These are phyloP conservation scores for Myotis brandtii DNA, from an alignment of 2,113 vertebrate species.

Conservation along the genomic window DNA sequence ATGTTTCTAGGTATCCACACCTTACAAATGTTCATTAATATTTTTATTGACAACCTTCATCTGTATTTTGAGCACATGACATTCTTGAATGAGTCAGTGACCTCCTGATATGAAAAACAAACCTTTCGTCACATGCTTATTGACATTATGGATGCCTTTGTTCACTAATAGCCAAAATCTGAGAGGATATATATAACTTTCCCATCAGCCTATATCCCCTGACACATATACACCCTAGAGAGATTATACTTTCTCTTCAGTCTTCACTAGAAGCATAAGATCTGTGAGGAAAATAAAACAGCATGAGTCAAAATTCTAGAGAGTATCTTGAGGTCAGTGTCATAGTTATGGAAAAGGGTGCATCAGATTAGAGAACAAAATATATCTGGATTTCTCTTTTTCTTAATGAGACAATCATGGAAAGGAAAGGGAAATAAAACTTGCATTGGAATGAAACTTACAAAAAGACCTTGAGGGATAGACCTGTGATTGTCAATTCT, in stretches of 20 bases:
- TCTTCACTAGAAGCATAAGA: not conserved
- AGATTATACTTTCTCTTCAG: not conserved
- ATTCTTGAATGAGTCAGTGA: not conserved
- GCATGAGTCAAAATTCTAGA: conserved; percentile 11
- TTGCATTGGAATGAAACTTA: conserved; percentile 2
- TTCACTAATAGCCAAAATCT: not conserved
- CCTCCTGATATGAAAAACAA: not conserved
- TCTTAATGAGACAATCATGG: not conserved
- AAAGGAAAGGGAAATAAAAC: not conserved
- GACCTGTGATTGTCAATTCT: not conserved
- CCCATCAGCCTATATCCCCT: not conserved
- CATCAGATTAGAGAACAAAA: not conserved
- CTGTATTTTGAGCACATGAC: not conserved
- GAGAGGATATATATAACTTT: conserved; percentile 16
- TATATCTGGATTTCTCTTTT: not conserved
- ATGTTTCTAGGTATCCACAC: not conserved
- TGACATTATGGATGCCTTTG: not conserved
- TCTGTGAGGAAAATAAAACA: conserved; percentile 9
- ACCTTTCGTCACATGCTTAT: not conserved
- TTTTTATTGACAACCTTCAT: not conserved
- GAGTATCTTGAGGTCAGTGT: conserved; percentile 12
- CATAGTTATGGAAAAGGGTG: not conserved
- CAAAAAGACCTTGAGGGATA: not conserved
- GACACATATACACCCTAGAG: not conserved
- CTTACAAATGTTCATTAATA: not conserved